Conservation (phyloP, 2,797 vertebrate species). For the Tenualosa thibaudeaui region DNA sequence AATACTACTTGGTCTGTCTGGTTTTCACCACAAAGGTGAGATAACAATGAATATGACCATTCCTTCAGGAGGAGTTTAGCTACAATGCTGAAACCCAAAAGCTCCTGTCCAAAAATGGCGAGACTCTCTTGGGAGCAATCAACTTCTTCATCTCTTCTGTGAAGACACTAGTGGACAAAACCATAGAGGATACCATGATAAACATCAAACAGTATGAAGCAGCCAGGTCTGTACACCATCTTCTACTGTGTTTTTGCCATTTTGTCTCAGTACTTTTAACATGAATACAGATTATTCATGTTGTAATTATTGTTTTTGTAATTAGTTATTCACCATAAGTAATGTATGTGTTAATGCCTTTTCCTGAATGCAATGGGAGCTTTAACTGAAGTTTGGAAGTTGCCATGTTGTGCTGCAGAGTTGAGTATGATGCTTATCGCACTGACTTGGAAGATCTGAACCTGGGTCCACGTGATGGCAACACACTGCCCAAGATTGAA, state of each 20-base stretch:
- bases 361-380: not conserved
- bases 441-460: constrained; percentile 97
- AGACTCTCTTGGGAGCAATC: constrained; percentile 93
- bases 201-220: constrained; percentile 97
- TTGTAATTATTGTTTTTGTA: no score
- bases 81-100: constrained; percentile 98
- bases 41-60: not conserved
- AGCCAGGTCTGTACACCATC: constrained; percentile 74
- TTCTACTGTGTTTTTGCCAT: not conserved
- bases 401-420: constrained; percentile 65
- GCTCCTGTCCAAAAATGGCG: constrained; percentile 96
- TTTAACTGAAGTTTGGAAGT: not conserved
- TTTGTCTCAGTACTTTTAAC: not conserved
- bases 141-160: constrained; percentile 95
- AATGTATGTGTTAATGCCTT: not conserved
- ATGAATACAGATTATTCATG: not conserved
- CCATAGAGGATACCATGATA: constrained; percentile 95
- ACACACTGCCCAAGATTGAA: constrained; percentile 93
- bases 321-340: not conserved
- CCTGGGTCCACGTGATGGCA: constrained; percentile 90
- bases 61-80: constrained; percentile 94
- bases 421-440: constrained; percentile 96
- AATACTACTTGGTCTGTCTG: not conserved
- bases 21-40: not conserved
- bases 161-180: constrained; percentile 96